Percentiles rank a stretch among this genome's conserved stretches.
Conservation (phyloP, 2,888 invertebrate genomes). For the Lochmaea crataegi region DNA sequence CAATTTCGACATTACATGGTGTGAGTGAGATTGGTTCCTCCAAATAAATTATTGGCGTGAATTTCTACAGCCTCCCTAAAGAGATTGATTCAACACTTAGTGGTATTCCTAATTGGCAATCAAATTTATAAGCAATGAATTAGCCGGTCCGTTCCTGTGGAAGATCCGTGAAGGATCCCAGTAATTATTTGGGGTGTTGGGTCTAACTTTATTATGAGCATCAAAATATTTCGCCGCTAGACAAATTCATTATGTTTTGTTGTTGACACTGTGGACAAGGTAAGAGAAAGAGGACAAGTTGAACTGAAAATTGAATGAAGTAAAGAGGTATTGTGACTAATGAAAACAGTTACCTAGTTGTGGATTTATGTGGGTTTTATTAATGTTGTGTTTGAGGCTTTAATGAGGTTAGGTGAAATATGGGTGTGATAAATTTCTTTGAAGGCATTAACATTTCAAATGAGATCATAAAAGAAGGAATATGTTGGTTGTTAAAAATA, state of each 20-base stretch:
- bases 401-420: neutral
- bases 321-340: conserved; percentile 22
- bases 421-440: no score
- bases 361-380: conserved; percentile 18
- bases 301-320: conserved; percentile 19
- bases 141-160: neutral
- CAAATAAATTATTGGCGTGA: no score
- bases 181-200: conserved; percentile 33
- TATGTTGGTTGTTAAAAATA: no score
- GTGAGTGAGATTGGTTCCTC: no score
- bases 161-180: conserved; percentile 12
- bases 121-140: no score
- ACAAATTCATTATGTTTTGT: conserved; percentile 26
- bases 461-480: no score
- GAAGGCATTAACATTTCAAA: no score
- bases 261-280: conserved; percentile 2
- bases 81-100: no score
- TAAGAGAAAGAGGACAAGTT: neutral
- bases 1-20: no score
- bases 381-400: conserved; percentile 15
- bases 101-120: no score
- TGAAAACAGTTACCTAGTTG: conserved; percentile 27
- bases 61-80: no score
- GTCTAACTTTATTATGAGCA: conserved; percentile 31
- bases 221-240: conserved; percentile 24